Evolutionary conservation across 2,797 vertebrate genomes (phyloP), one percentile per base, ranked within the genome.

Genomic region (Mus spretus): DNA sequence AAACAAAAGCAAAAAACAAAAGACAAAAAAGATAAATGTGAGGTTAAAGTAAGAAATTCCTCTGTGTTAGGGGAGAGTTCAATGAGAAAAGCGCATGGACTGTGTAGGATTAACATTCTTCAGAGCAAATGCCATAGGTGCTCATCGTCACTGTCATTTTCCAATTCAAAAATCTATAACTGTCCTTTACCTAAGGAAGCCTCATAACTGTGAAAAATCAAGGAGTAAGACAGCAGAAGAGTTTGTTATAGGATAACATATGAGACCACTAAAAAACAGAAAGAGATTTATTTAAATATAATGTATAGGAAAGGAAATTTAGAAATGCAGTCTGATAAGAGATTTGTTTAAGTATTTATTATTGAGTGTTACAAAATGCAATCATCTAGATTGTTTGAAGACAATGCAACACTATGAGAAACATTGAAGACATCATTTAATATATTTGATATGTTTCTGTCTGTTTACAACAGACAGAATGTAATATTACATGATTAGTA

Each of bases 371-470:
- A 9, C 37, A 79, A 57, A 47, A 28, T 31, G 1, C 44, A 72
- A 26, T 47, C 15, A 90, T 96, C 55, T 92, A 94, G 93, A 78
- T 22, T 89, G 83, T 85, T 85, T n/a, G 47, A 84, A 86, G 80
- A 90, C 24, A 57, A 40, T 83, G 40, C 44, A 91, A 63, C 47
- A 79, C 12, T n/a, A 5, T 55, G 50, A 4, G 15, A 89, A 84
- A 14, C 24, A 72, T 20, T 59, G 61, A 24, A 72, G 44, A 84
- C 34, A 17, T 26, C 65, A 57, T 59, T 11, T 14, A 89, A 50
- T 31, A 26, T 2, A 31, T 74, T 92, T 81, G 20, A 13, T 80
- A 5, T 24, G 6, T 47, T 20, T 22, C 22, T 53, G 34, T 81
- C 15, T 50, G 50, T 86, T 22, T 59, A 5, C 24, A 40, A 72